Base-by-base conservation (phyloP, 2,797 vertebrate species). In the Anabas testudineus region DNA sequence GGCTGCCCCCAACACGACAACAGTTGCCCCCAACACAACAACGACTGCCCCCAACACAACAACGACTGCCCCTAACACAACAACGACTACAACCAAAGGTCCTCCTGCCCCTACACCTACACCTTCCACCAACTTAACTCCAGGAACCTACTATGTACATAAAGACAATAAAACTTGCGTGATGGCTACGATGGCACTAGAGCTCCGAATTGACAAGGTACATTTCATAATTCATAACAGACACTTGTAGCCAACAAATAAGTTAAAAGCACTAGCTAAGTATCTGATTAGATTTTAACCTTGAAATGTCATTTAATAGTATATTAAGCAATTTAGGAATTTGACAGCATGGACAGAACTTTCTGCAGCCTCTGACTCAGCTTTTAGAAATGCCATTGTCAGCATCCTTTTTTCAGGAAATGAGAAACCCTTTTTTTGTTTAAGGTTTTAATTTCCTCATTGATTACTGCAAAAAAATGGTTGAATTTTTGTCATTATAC, bases 161-260 rank as follows among this genome's bases (percentile, higher is more conserved):
- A 1, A 0, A 0, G 51, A 49, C 3, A 45, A 12, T 0, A 42
- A 4, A 3, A 1, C 54, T 0, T 94, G 92, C 48, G 22, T 92
- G 54, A 77, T 56, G 83, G 82, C 88, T 48, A 5, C 56, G 0
- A 77, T 92, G 78, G 86, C 45, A 0, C 48, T 94, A 14, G 56
- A 82, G 88, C 86, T 95, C 77, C 76, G 63, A 19, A 75, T 92
- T 43, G 66, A 2, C 45, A 10, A 88, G 83, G 93, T 93, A 88
- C 32, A 9, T 65, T 64, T 49, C 34, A 47, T 49, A 16, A 14
- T 24, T 46, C 19, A 41, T 19, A 15, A 2, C 3, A 55, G 22
- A 67, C 16, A 26, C 49, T 16, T 1, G 24, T 43, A 32, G 8
- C 1, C 6, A 42, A 3, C 13, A 7, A 65, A 16, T 10, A 12